Base-by-base conservation (phyloP, 2,797 vertebrate genomes). In the Pipistrellus kuhlii region DNA sequence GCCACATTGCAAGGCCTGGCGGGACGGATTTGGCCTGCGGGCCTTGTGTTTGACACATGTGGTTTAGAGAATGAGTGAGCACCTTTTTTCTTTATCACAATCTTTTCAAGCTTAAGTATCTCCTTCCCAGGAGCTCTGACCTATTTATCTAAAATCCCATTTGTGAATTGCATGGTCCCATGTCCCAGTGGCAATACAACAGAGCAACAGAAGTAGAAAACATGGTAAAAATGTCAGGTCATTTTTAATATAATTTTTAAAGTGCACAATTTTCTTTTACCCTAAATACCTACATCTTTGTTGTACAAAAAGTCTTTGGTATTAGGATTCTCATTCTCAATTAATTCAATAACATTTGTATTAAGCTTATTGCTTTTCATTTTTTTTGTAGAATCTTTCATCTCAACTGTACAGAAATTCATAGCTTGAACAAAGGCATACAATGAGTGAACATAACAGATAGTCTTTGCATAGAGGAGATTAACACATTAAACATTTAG, bases 321-420 rank as follows among this genome's bases (percentile, higher is more conserved):
- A 3, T 53, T 82, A 90, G 5, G 82, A 30, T 76, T 32, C 8
- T 88, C 8, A 46, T 27, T 89, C 30, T 88, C 20, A 51, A 25
- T 85, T 41, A 90, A 75, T 59, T 95, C 68, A 81, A 14, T 82
- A 84, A 77, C 30, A 85, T 53, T 87, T 18, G 27, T 89, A 41
- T 69, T 91, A 94, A 73, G 18, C 5, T 57, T 91, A 72, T 69
- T 92, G 21, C 18, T 78, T 90, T 87, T 96, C 81, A 38, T 90
- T 92, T 93, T 35, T 77, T 93, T 86, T 55, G 32, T 68, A 92
- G 44, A 15, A 71, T 30, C 30, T 87, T 95, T 92, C 57, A 73
- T 84, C 71, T 93, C 59, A 95, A 62, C 38, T 88, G 30, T 88
- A 38, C 62, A 46, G 38, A 93, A 93, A 94, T 92, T 95, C 48